phyloP scores from a whole-genome alignment of 2,888 invertebrate genomes.

The Agriotes lineatus region DNA sequence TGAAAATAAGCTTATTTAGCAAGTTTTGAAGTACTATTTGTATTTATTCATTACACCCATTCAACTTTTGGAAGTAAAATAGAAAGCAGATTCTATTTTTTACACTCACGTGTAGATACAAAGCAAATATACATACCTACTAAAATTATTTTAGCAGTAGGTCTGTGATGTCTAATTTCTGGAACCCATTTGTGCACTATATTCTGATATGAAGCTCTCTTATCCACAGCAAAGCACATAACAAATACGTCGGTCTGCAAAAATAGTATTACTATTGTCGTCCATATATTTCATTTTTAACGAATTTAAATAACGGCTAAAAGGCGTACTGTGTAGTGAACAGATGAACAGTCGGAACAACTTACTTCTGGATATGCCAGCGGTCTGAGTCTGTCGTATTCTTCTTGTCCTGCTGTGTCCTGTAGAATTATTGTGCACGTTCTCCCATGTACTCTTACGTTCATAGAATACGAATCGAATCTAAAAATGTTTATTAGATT shows the following conservation, averaged over 20 bases:
- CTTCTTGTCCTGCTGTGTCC: conserved; percentile 64
- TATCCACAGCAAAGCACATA: conserved; percentile 86
- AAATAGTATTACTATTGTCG: no score
- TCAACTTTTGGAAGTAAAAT: no score
- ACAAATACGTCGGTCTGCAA: conserved; percentile 89
- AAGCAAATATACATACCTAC: conserved; percentile 77
- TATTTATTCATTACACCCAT: no score
- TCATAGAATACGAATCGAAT: conserved; percentile 89
- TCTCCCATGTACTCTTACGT: conserved; percentile 80
- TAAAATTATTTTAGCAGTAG: conserved; percentile 83
- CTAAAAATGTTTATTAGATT: conserved; percentile 64
- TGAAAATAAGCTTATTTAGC: no score
- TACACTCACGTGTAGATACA: no score
- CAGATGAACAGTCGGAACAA: background rate
- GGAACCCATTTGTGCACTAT: conserved; percentile 88
- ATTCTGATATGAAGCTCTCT: conserved; percentile 84
- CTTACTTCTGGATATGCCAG: conserved; percentile 61
- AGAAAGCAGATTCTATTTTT: no score
- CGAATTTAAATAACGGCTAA: no score
- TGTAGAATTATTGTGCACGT: conserved; percentile 69
- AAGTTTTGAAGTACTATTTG: no score
- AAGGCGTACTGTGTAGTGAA: no score
- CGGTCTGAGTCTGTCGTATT: conserved; percentile 67
- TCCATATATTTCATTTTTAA: no score
- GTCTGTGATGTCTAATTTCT: conserved; percentile 85